Percentiles rank a stretch among this genome's conserved stretches.
These are phyloP conservation scores for Lydus trimaculatus DNA, from an alignment of 2,888 invertebrate species.

Conservation along the genomic window DNA sequence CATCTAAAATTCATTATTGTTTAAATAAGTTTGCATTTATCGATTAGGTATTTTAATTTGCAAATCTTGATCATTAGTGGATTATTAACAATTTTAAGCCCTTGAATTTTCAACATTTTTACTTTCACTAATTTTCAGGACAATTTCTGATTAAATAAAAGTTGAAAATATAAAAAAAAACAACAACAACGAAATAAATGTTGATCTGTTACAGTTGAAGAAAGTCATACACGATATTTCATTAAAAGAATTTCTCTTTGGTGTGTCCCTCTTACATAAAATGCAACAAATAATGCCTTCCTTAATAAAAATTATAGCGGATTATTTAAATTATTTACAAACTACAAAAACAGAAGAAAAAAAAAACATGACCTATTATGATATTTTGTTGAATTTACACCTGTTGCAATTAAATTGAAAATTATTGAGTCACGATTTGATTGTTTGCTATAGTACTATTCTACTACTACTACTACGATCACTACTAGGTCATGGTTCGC, in stretches of 20 bases:
- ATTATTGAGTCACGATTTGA: neutral
- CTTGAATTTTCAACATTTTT: too few species aligned
- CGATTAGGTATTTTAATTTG: too few species aligned
- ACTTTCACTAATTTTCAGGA: neutral
- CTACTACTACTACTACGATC: neutral
- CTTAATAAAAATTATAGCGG: neutral
- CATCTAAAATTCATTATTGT: neutral
- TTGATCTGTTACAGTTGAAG: conserved; percentile 2
- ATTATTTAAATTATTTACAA: neutral
- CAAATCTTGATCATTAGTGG: too few species aligned
- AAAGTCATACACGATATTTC: neutral
- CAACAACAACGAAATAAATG: neutral
- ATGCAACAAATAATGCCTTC: neutral
- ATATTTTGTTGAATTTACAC: conserved; percentile 1
- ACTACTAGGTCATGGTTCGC: conserved; percentile 2
- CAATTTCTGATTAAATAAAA: neutral
- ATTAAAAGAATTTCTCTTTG: conserved; percentile 6
- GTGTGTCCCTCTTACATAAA: neutral
- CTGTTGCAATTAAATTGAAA: neutral
- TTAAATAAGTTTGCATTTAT: too few species aligned
- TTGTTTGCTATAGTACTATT: too few species aligned
- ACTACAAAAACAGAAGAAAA: neutral
- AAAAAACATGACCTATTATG: neutral
- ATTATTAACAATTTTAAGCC: too few species aligned
- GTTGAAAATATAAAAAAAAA: neutral